Base-by-base conservation (phyloP, 2,888 invertebrate species). In the Urechis unicinctus region DNA sequence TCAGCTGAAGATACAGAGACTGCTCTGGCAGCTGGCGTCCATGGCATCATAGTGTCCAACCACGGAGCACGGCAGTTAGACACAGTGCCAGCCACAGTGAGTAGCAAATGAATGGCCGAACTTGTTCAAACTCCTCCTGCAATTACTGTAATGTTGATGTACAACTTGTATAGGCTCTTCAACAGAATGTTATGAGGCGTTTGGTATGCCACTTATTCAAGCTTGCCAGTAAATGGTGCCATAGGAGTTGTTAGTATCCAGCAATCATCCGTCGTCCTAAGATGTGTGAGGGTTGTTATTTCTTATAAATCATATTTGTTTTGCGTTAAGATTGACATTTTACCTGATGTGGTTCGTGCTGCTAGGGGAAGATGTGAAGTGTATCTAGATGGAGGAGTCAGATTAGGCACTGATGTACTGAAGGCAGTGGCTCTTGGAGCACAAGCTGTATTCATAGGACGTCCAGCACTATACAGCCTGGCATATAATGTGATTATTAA, bases 11-110 rank as follows among this genome's bases (percentile, higher is more conserved):
- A 95, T 79, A 94, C 95, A 0, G 67, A 84, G 21, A 80, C 85
- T 66, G 93, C 88, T 0, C 81, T 80, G 2, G 81, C 89, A 64
- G 81, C 84, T 52, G 92, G 91, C 3, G 89, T 86, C 47, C 80
- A 84, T 2, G 95, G 85, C 0, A 85, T 95, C 54, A 81, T 91
- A 58, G 94, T 96, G 2, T 95, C 94, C 0, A 95, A 95, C 78
- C 95, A 95, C 75, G 95, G 95, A 1, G 95, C 88, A 0, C 82
- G 94, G 58, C 95, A 95, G 79, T 79, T 92, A 36, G 92, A 92
- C 72, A 84, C 86, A n/a, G 86, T 88, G 9, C 87, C 88, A 13
- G 67, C 69, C 30, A 61, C 66, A 17, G 68, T 68, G 50, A 50
- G 53, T 9, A 44, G n/a, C n/a, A n/a, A n/a, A n/a, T n/a, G n/a